Percentiles rank a stretch among this genome's conserved stretches.
phyloP scores from a whole-genome alignment of 1,140 invertebrate species.

The Drosophila erecta region DNA sequence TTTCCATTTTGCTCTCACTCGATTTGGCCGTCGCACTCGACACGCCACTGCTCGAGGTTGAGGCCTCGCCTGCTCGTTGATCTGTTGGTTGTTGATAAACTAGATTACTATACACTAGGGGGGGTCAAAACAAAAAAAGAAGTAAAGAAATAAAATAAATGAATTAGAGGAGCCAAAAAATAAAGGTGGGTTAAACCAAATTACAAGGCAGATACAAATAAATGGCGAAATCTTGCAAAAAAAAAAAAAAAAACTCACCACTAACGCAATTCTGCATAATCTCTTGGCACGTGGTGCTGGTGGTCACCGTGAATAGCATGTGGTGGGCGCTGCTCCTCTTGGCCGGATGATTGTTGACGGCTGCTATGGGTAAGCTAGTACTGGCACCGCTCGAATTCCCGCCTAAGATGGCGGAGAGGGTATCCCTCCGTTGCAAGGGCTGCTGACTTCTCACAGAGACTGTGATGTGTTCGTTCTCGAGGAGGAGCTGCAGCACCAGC shows the following conservation, averaged over 20 bases:
- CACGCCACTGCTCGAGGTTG: conserved; percentile 5
- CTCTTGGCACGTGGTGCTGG: conserved; percentile 88
- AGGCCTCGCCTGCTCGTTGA: conserved; percentile 50
- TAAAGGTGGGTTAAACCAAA: conserved; percentile 9
- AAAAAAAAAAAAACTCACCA: conserved; percentile 55
- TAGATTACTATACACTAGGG: conserved; percentile 75
- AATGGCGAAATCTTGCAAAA: not conserved
- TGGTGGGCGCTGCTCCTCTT: conserved; percentile 86
- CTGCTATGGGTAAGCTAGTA: conserved; percentile 62
- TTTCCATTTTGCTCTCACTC: conserved; percentile 57
- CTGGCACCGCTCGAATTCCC: conserved; percentile 49
- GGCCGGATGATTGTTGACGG: conserved; percentile 81
- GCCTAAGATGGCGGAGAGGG: conserved; percentile 59
- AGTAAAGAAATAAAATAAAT: conserved; percentile 31
- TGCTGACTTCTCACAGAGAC: conserved; percentile 88
- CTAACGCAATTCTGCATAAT: conserved; percentile 84
- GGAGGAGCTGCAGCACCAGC: conserved; percentile 92
- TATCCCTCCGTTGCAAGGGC: conserved; percentile 71
- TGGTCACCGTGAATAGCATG: conserved; percentile 89
- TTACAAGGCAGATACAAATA: not conserved
- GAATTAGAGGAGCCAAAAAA: conserved; percentile 38
- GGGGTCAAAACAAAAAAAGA: not conserved
- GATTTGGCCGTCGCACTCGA: conserved; percentile 22
- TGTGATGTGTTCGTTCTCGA: conserved; percentile 93
- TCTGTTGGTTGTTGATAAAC: conserved; percentile 79